Percentiles rank a stretch among this genome's conserved stretches.
Evolutionary conservation across 2,113 vertebrate species (phyloP).

Genomic region (Colinus virginianus): DNA sequence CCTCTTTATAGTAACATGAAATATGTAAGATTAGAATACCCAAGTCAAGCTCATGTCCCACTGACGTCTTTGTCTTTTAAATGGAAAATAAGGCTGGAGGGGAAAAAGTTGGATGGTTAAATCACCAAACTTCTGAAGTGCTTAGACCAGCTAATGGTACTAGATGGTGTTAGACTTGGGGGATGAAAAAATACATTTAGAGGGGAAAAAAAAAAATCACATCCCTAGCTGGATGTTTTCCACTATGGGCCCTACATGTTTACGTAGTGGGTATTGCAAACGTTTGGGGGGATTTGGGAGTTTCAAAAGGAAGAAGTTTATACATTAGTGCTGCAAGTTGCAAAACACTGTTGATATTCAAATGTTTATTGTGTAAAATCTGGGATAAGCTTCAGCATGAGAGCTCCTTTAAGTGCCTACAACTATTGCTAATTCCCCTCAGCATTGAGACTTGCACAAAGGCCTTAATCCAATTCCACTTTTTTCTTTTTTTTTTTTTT

Average conservation of each 20-base stretch:
- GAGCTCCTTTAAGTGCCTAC: constrained; percentile 99
- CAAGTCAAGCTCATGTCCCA: background rate
- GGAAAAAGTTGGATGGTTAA: constrained; percentile 67
- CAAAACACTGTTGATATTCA: constrained; percentile 99
- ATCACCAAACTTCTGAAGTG: constrained; percentile 66
- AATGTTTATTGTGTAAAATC: constrained; percentile 99
- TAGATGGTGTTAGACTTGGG: constrained; percentile 66
- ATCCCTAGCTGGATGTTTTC: constrained; percentile 74
- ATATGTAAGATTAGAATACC: constrained; percentile 31
- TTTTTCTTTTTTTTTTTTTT: constrained; percentile 77
- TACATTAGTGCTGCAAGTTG: constrained; percentile 99
- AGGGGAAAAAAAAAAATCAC: constrained; percentile 26
- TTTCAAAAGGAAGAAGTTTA: constrained; percentile 99
- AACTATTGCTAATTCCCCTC: constrained; percentile 99
- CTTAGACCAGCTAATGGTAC: constrained; percentile 55
- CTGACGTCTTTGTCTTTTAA: constrained; percentile 25
- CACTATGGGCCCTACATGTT: constrained; percentile 77
- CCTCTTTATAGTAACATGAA: constrained; percentile 18
- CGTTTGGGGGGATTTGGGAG: constrained; percentile 89
- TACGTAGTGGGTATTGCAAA: constrained; percentile 82
- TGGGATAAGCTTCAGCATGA: constrained; percentile 99
- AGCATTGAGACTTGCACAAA: constrained; percentile 96
- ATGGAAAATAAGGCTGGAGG: constrained; percentile 57
- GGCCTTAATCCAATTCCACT: constrained; percentile 99
- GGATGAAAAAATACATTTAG: constrained; percentile 54